Conservation (phyloP, 2,113 vertebrate genomes). For the Pyrgilauda ruficollis region DNA sequence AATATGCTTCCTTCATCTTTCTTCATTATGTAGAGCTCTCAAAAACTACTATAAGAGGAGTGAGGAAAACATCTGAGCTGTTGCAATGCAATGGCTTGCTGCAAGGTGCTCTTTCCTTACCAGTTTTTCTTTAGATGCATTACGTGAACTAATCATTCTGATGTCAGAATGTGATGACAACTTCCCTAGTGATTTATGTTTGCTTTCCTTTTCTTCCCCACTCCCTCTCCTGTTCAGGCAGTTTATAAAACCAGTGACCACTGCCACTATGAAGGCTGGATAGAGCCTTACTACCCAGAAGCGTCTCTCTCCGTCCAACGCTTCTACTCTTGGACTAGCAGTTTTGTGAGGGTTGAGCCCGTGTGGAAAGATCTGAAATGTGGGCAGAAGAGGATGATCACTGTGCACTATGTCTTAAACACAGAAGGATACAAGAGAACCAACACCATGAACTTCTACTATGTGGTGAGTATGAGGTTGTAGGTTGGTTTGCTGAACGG, state of each 20-base stretch:
- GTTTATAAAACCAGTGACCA: constrained; percentile 46
- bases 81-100: background rate
- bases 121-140: background rate
- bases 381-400: constrained; percentile 8
- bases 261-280: constrained; percentile 60
- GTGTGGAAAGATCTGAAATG: constrained; percentile 43
- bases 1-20: background rate
- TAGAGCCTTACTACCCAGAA: constrained; percentile 40
- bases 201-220: background rate
- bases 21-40: background rate
- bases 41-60: background rate
- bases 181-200: background rate
- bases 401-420: constrained; percentile 52
- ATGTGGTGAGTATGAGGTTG: constrained; percentile 12
- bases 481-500: background rate
- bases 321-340: constrained; percentile 66
- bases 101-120: background rate
- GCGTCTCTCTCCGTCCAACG: background rate
- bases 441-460: constrained; percentile 19
- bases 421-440: background rate
- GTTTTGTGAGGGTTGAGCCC: constrained; percentile 64
- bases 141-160: background rate
- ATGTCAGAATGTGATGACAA: background rate
- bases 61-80: background rate
- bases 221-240: constrained; percentile 9